Evolutionary conservation across 2,797 vertebrate species (phyloP), one percentile per base, ranked within the genome.

Genomic region (Graptemys geographica): DNA sequence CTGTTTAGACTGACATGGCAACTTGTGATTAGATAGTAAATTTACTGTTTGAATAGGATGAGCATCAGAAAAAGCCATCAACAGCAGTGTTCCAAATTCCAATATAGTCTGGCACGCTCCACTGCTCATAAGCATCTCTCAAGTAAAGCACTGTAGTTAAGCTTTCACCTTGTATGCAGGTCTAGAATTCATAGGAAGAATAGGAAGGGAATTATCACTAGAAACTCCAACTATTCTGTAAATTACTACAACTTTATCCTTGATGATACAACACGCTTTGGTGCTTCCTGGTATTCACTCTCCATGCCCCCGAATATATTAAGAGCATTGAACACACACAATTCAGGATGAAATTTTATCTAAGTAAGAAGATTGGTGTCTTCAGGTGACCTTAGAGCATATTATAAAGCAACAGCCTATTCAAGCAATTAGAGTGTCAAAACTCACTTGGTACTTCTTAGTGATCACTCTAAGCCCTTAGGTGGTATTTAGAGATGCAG

Each of bases 21-120:
- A 92, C 93, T 95, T 96, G 87, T 96, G 91, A 97, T 97, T 94
- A 96, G 96, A 97, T 53, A 96, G 94, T 93, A 96, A 96, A 97
- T 98, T 97, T 96, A 96, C 92, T 96, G 92, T 96, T 97, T 95
- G 94, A 97, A 96, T 84, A 96, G 81, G 72, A 92, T 84, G 86
- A 97, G 83, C 79, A 86, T 31, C 53, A 93, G 82, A 94, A 95
- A 96, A 96, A 88, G 62, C 69, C 88, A 94, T 28, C 92, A 95
- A 90, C 82, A 96, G 84, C 47, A 44, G 80, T 76, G 76, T 94
- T 97, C 91, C 91, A 96, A 96, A 96, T 95, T 96, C 96, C 96
- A 97, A 80, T 95, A 91, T 93, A 92, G 76, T 47, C 88, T 88
- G 83, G 76, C 95, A 97, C 0, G 59, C 96, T 97, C 62, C 15